Evolutionary conservation across 2,113 vertebrate species (phyloP).

Genomic region (Macquaria australasica): DNA sequence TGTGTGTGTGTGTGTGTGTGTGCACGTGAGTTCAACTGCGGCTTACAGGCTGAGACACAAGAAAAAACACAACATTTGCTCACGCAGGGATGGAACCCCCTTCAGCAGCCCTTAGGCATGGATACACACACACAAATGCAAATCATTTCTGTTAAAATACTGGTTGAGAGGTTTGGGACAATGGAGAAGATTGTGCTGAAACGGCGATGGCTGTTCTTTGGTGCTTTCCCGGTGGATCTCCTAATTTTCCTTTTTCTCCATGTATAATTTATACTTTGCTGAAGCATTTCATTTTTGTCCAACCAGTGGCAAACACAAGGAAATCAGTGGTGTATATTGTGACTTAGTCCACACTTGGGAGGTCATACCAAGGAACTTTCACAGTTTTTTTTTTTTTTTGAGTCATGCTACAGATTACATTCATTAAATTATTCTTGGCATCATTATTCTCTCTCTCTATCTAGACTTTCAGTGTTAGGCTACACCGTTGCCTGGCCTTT

Average conservation of each 20-base stretch:
- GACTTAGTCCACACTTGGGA: background rate
- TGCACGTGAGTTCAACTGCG: background rate
- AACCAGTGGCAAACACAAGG: background rate
- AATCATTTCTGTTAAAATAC: background rate
- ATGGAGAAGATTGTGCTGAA: constrained; percentile 1
- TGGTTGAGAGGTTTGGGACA: constrained; percentile 1
- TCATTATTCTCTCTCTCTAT: background rate
- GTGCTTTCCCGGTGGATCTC: background rate
- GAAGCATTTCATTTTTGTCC: background rate
- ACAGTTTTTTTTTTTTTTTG: too few species aligned
- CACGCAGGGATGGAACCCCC: background rate
- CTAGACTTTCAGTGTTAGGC: background rate
- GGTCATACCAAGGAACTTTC: background rate
- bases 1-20: background rate
- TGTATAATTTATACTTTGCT: constrained; percentile 4
- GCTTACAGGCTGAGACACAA: background rate
- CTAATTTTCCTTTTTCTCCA: background rate
- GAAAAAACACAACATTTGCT: constrained; percentile 26
- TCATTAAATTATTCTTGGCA: background rate
- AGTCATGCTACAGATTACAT: background rate
- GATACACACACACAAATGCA: background rate
- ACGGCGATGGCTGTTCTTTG: constrained; percentile 9
- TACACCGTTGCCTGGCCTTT: background rate
- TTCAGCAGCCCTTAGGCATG: constrained; percentile 30
- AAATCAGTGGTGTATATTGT: background rate